Conservation (phyloP, 2,113 vertebrate species). For the Eurypyga helias region DNA sequence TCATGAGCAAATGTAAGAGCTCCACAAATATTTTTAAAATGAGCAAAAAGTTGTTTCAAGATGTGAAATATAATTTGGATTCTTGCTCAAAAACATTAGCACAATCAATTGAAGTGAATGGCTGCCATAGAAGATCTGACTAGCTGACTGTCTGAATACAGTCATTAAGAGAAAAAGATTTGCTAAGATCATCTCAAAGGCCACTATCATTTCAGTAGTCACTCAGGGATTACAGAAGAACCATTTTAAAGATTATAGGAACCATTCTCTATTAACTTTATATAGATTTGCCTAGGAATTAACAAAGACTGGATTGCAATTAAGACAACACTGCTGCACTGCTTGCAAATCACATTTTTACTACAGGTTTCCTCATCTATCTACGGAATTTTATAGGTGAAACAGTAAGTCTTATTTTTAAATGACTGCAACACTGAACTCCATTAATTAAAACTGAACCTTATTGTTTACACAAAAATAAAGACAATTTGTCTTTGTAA, state of each 20-base stretch:
- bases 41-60: neutral
- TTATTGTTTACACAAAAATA: neutral
- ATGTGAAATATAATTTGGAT: neutral
- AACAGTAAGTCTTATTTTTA: neutral
- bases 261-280: neutral
- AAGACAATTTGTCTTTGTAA: neutral
- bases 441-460: neutral
- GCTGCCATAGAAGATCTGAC: neutral
- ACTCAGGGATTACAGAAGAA: neutral
- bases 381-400: neutral
- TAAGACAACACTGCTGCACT: neutral
- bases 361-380: neutral
- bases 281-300: conserved; percentile 25
- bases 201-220: conserved; percentile 13
- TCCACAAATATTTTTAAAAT: neutral
- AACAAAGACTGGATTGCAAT: neutral
- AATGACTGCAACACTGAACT: neutral
- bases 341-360: neutral
- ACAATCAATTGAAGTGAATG: neutral
- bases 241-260: conserved; percentile 17
- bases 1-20: neutral
- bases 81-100: neutral
- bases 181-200: neutral
- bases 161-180: neutral
- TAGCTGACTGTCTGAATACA: neutral